Evolutionary conservation across 1,140 invertebrate species (phyloP), one percentile per base, ranked within the genome.

Genomic region (Drosophila carrolli): DNA sequence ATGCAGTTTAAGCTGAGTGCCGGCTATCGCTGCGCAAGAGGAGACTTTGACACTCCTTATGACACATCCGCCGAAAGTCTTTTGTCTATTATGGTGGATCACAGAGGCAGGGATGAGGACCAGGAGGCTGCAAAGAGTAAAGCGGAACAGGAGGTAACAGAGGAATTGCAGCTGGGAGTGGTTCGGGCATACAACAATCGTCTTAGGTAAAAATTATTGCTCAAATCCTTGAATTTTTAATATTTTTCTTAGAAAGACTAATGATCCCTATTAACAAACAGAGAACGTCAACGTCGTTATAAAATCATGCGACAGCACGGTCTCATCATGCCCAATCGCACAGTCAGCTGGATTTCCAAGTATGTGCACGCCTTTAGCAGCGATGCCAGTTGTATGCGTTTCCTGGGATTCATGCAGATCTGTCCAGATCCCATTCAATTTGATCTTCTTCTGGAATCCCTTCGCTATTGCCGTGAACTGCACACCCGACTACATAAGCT

Each of bases 1-100:
- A 93, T 92, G 81, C 79, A 94, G 75, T 93, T 93, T 77, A 93
- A 94, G 89, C 91, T 93, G 78, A 76, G 97, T 91, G 96, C 96
- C 10, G 97, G 97, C 0, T 98, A 98, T 91, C 96, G 97, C 92
- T 94, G 97, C 27, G 96, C 96, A 5, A 93, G 97, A 60, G 96
- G 97, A n/a, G 97, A 98, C 86, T 98, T 98, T 93, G 95, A 96
- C 75, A 93, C 95, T 2, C 97, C 97, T 68, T 96, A 96, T 92
- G 96, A 98, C 91, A 95, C 97, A 68, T 95, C 95, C 81, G 97
- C 97, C 0, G 97, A 98, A 91, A 93, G 94, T 38, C 92, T 97
- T 27, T 93, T 98, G 4, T 94, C 81, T 0, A 46, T 88, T 13
- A 86, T 91, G 48, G 92, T 97, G 47, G 93, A 75, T n/a, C 35